Conservation (phyloP, 64 coral and sea anemone species). For the Acropora yongei region DNA sequence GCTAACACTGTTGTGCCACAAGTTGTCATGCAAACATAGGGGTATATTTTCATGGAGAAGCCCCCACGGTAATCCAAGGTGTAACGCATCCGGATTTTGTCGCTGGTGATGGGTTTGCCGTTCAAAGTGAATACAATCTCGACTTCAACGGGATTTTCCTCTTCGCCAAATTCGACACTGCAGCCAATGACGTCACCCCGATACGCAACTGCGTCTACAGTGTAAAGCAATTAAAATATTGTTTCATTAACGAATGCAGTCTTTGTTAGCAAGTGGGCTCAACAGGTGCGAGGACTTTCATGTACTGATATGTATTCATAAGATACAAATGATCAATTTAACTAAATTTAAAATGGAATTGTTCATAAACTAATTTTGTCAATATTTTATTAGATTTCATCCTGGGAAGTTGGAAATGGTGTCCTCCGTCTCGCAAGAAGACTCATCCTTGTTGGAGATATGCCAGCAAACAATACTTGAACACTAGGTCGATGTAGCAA, state of each 20-base stretch:
- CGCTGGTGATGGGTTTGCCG: not conserved
- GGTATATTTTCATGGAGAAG: not conserved
- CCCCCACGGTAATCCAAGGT: not conserved
- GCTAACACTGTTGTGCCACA: not conserved
- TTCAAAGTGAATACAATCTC: slow-evolving; percentile 2
- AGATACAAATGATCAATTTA: too few species aligned
- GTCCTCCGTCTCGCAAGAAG: too few species aligned
- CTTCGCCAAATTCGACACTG: not conserved
- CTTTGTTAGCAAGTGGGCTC: too few species aligned
- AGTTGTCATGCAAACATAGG: not conserved
- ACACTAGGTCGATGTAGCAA: too few species aligned
- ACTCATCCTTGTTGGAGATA: too few species aligned
- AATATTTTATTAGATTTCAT: too few species aligned
- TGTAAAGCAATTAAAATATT: not conserved
- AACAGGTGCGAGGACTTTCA: too few species aligned
- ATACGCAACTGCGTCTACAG: not conserved
- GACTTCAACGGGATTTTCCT: not conserved
- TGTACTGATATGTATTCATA: too few species aligned
- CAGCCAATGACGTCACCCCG: not conserved
- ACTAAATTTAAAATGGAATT: too few species aligned
- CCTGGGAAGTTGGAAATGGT: too few species aligned
- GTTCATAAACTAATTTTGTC: too few species aligned
- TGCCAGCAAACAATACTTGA: too few species aligned
- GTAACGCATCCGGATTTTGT: not conserved
- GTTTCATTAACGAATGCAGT: not conserved